A percentile compares a stretch with the other conserved stretches of the same genome.
Evolutionary conservation across 2,797 vertebrate species (phyloP).

Genomic region (Microchirus variegatus): DNA sequence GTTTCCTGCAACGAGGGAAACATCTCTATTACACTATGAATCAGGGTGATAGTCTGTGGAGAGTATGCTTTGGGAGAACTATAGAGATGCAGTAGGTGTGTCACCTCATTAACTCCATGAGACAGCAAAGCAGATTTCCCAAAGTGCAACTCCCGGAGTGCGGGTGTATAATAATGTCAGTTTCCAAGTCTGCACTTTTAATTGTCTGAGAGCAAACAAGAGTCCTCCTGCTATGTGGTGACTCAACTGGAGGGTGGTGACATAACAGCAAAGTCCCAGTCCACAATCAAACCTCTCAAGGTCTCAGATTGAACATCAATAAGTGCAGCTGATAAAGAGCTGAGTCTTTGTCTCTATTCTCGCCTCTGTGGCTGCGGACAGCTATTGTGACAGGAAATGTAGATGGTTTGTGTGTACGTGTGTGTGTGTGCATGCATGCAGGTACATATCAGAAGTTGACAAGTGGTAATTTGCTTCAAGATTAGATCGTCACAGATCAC

Average conservation of each 20-base stretch:
- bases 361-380: slow-evolving; percentile 15
- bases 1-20: slow-evolving; percentile 40
- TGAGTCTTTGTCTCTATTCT: slow-evolving; percentile 31
- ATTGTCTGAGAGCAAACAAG: slow-evolving; percentile 59
- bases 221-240: slow-evolving; percentile 39
- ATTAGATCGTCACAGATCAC: slow-evolving; percentile 37
- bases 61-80: slow-evolving; percentile 48
- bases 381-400: slow-evolving; percentile 35
- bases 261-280: slow-evolving; percentile 44
- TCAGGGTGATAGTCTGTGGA: slow-evolving; percentile 44
- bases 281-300: slow-evolving; percentile 21
- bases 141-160: slow-evolving; percentile 62
- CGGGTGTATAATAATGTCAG: slow-evolving; percentile 50
- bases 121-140: slow-evolving; percentile 70
- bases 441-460: slow-evolving; percentile 17
- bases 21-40: slow-evolving; percentile 46
- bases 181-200: slow-evolving; percentile 66
- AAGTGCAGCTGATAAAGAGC: slow-evolving; percentile 55
- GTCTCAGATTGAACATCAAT: slow-evolving; percentile 46
- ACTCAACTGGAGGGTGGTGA: slow-evolving; percentile 44
- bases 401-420: slow-evolving; percentile 17
- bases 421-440: slow-evolving; percentile 16
- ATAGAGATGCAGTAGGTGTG: slow-evolving; percentile 60
- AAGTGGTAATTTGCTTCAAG: slow-evolving; percentile 32
- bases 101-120: slow-evolving; percentile 72